Conservation (phyloP, 1,140 invertebrate species). For the Zeugodacus cucurbitae region DNA sequence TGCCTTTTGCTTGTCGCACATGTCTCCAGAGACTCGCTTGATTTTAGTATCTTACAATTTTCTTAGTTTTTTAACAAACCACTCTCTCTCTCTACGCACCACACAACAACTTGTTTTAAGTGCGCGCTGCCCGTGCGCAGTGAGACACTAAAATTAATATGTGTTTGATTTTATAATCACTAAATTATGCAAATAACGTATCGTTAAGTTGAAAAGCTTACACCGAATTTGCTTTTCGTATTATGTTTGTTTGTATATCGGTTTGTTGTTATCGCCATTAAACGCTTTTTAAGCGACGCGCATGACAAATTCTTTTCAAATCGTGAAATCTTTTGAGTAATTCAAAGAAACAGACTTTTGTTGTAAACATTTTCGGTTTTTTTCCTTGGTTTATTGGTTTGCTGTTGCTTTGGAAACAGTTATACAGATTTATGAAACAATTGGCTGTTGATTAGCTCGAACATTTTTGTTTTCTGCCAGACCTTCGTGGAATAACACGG, state of each 20-base stretch:
- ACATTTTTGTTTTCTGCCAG: neutral
- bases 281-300: slow-evolving; percentile 9
- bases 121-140: neutral
- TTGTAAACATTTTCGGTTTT: neutral
- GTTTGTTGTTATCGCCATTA: slow-evolving; percentile 6
- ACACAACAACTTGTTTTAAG: neutral
- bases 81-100: neutral
- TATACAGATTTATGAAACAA: slow-evolving; percentile 1
- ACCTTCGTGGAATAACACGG: neutral
- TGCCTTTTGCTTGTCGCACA: neutral
- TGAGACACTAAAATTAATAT: slow-evolving; percentile 20
- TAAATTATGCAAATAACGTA: neutral
- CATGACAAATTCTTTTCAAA: slow-evolving; percentile 11
- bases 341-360: neutral
- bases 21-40: neutral
- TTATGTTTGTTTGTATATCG: neutral
- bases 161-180: slow-evolving; percentile 22
- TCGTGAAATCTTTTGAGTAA: neutral
- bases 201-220: slow-evolving; percentile 19
- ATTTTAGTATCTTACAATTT: neutral
- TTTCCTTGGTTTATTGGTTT: neutral
- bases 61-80: neutral
- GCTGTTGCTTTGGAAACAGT: neutral
- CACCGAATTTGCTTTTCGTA: neutral
- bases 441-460: neutral